These are phyloP conservation scores for Parauchenoglanis punctatus DNA, from an alignment of 2,797 vertebrate genomes.

Conservation along the genomic window DNA sequence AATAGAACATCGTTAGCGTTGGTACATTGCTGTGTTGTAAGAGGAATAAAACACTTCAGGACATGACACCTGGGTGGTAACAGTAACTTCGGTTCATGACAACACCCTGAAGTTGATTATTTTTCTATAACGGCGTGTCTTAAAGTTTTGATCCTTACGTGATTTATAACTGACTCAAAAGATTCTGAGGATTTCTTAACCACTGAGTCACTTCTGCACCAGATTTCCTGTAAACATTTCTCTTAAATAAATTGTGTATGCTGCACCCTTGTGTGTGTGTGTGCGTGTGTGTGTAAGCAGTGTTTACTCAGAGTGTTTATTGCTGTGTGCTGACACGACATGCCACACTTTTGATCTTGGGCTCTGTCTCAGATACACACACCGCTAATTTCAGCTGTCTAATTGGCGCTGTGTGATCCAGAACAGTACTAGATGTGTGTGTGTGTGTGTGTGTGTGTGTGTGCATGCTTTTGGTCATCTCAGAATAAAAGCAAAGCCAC, in stretches of 20 bases:
- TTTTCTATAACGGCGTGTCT: not conserved
- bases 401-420: constrained; percentile 39
- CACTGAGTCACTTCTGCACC: not conserved
- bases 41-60: not conserved
- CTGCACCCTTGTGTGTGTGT: not conserved
- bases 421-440: not conserved
- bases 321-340: constrained; percentile 13
- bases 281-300: not conserved
- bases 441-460: constrained; percentile 19
- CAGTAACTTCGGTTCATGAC: not conserved
- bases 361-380: constrained; percentile 15
- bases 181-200: not conserved
- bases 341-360: constrained; percentile 8
- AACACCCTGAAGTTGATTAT: not conserved
- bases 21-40: not conserved
- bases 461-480: constrained; percentile 42
- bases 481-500: constrained; percentile 43
- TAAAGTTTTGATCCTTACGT: not conserved
- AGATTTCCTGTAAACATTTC: not conserved
- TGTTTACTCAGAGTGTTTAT: not conserved
- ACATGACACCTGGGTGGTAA: not conserved
- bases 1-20: not conserved
- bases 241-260: not conserved
- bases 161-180: not conserved
- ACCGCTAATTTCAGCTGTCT: constrained; percentile 23